Conservation (phyloP, 2,888 invertebrate genomes). For the Pandemis heparana region DNA sequence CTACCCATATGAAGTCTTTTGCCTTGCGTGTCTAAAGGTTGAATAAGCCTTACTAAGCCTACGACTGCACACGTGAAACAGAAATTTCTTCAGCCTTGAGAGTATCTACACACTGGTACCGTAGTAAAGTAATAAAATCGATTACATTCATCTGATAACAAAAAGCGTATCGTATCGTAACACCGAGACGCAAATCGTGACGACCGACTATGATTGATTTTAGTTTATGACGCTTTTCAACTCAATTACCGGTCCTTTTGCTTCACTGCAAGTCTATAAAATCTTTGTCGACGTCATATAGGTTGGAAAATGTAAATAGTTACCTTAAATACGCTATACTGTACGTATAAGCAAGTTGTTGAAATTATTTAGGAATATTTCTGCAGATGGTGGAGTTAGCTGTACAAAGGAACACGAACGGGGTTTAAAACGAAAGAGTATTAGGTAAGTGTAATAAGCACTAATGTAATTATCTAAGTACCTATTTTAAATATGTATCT, state of each 20-base stretch:
- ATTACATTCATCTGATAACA: slow-evolving; percentile 35
- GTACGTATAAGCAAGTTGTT: no score
- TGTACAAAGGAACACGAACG: no score
- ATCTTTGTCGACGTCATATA: background rate
- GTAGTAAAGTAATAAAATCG: slow-evolving; percentile 34
- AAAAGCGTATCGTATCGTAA: slow-evolving; percentile 24
- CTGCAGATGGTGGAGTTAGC: no score
- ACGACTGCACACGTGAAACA: background rate
- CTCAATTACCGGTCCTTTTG: background rate
- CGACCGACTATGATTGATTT: slow-evolving; percentile 19
- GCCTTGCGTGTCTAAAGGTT: background rate
- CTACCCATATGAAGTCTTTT: background rate
- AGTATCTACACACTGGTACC: slow-evolving; percentile 16
- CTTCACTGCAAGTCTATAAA: background rate
- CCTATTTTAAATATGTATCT: no score
- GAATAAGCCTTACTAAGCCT: background rate
- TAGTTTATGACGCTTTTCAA: slow-evolving; percentile 16
- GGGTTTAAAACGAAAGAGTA: no score
- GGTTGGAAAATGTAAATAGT: background rate
- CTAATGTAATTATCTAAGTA: no score
- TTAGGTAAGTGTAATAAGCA: no score
- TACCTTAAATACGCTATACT: no score
- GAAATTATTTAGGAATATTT: no score
- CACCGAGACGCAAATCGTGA: slow-evolving; percentile 27
- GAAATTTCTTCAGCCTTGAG: background rate